Evolutionary conservation across 2,888 invertebrate species (phyloP).

Genomic region (Melipona bicolor): DNA sequence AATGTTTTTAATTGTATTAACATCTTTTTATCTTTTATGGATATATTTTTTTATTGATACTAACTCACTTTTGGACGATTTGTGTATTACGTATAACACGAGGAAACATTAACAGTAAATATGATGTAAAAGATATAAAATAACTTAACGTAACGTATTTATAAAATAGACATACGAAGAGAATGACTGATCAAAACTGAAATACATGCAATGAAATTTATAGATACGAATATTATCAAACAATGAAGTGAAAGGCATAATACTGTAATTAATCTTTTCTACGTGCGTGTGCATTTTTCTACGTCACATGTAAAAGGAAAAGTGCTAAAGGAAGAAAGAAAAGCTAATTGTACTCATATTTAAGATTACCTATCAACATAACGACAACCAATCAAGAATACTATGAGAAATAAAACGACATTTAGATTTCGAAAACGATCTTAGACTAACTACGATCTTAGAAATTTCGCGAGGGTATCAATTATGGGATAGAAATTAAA

Average conservation of each 20-base stretch:
- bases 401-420: background rate
- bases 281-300: background rate
- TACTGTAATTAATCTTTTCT: background rate
- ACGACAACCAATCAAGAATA: background rate
- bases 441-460: background rate
- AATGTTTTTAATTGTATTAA: background rate
- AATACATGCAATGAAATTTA: background rate
- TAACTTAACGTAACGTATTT: background rate
- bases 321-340: constrained; percentile 40
- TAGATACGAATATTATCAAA: background rate
- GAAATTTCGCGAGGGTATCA: background rate
- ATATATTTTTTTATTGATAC: background rate
- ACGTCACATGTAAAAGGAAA: background rate
- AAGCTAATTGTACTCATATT: constrained; percentile 43
- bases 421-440: background rate
- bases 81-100: background rate
- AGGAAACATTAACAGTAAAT: background rate
- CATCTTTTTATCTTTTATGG: background rate
- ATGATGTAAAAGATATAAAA: background rate
- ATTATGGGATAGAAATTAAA: background rate
- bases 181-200: background rate
- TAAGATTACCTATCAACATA: constrained; percentile 5
- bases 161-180: background rate
- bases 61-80: background rate
- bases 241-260: background rate